These are phyloP conservation scores for Ceratina japonica DNA, from an alignment of 1,140 invertebrate genomes.

Conservation along the genomic window DNA sequence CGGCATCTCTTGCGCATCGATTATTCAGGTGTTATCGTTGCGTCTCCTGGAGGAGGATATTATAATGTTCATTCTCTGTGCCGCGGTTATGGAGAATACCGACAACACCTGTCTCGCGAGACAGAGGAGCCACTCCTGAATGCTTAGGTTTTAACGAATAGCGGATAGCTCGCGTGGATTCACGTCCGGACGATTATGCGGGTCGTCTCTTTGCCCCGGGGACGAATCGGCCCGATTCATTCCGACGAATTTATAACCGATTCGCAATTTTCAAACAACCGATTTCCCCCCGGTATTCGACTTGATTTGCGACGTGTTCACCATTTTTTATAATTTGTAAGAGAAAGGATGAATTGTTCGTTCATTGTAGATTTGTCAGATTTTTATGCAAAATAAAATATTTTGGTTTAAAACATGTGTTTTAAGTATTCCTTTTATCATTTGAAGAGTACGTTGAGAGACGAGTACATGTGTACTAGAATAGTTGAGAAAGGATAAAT, in stretches of 20 bases:
- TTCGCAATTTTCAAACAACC: neutral
- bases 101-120: constrained; percentile 52
- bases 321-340: too few species aligned
- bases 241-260: neutral
- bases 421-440: too few species aligned
- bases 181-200: constrained; percentile 17
- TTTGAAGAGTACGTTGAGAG: too few species aligned
- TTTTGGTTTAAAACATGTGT: too few species aligned
- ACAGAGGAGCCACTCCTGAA: constrained; percentile 11
- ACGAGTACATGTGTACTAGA: neutral
- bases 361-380: too few species aligned
- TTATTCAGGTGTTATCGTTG: constrained; percentile 71
- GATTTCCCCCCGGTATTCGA: neutral
- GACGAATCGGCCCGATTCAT: neutral
- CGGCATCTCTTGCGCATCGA: constrained; percentile 63
- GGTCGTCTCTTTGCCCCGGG: constrained; percentile 8
- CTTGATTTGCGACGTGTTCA: too few species aligned
- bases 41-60: constrained; percentile 24
- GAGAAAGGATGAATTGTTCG: too few species aligned
- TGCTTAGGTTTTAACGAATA: neutral
- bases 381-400: too few species aligned
- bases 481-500: too few species aligned
- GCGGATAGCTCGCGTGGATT: constrained; percentile 1
- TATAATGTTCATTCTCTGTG: constrained; percentile 14
- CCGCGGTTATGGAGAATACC: constrained; percentile 49